Conservation (phyloP, 2,888 invertebrate genomes). For the Octonoba sinensis region DNA sequence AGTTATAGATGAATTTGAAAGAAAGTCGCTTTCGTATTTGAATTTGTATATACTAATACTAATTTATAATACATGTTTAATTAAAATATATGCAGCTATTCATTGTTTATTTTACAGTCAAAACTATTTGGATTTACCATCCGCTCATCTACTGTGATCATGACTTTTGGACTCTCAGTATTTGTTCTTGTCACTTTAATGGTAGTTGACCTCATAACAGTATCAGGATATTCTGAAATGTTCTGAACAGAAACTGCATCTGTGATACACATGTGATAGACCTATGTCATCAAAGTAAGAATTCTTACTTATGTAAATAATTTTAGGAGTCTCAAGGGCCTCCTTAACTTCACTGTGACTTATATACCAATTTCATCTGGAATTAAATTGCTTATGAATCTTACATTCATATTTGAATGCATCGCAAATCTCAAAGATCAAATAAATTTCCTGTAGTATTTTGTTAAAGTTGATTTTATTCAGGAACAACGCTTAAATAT, state of each 20-base stretch:
- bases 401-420: no score
- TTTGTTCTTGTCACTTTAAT: conserved; percentile 57
- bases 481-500: no score
- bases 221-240: conserved; percentile 32
- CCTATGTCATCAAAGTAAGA: not conserved
- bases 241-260: conserved; percentile 14
- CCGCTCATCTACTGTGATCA: conserved; percentile 62
- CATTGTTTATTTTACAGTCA: conserved; percentile 22
- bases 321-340: no score
- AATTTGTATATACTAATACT: not conserved
- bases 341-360: no score
- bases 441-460: no score
- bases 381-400: no score
- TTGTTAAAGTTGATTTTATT: no score
- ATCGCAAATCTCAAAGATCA: no score
- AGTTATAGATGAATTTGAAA: no score
- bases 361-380: no score
- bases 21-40: no score
- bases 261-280: not conserved
- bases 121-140: conserved; percentile 55
- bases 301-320: not conserved
- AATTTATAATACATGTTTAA: not conserved
- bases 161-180: conserved; percentile 56
- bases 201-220: conserved; percentile 49
- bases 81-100: not conserved